Evolutionary conservation across 2,113 vertebrate species (phyloP).

Genomic region (Saimiri boliviensis): DNA sequence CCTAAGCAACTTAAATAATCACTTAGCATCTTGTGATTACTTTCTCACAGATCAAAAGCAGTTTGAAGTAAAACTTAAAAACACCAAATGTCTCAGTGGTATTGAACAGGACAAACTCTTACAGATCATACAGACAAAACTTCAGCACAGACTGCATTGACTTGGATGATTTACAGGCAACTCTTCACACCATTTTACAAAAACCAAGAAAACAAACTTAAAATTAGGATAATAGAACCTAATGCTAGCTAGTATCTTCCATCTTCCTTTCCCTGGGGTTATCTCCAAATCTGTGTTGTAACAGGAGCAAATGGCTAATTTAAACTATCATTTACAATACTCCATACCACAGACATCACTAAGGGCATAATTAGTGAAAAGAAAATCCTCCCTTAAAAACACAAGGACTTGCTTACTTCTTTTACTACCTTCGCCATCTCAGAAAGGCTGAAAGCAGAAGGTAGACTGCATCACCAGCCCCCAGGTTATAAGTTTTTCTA

Average conservation of each 20-base stretch:
- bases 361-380: neutral
- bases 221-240: neutral
- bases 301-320: neutral
- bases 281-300: neutral
- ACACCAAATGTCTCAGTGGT: neutral
- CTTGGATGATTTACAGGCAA: neutral
- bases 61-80: slow-evolving; percentile 18
- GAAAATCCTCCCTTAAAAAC: neutral
- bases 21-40: neutral
- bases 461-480: neutral
- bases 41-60: slow-evolving; percentile 1
- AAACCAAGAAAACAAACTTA: neutral
- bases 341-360: neutral
- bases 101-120: neutral
- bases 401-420: neutral
- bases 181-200: neutral
- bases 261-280: neutral
- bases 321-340: neutral
- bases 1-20: neutral
- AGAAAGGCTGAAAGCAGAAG: neutral
- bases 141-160: neutral
- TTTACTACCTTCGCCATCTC: neutral
- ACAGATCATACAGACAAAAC: neutral
- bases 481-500: neutral
- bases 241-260: neutral